Evolutionary conservation across 2,888 invertebrate genomes (phyloP), one percentile per base, ranked within the genome.

Genomic region (Tholera decimalis): DNA sequence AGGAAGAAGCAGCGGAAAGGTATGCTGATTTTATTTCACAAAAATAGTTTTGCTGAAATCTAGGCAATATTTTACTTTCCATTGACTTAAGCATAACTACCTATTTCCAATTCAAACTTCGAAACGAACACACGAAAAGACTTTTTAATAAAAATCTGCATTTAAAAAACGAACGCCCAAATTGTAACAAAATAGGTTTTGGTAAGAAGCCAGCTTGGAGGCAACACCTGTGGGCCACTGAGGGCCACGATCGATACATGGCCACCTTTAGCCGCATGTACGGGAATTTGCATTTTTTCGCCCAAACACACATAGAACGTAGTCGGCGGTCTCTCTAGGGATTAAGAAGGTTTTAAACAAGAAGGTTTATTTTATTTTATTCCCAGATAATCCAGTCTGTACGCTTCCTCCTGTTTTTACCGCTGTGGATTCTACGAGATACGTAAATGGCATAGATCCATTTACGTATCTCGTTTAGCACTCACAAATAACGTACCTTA

Each of bases 201-300:
- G 60, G 74, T 66, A 66, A 58, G 73, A 62, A 54, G 78, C 67
- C 68, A 75, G 61, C 30, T 26, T 15, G 30, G 58, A 53, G 60
- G 60, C 60, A 56, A 64, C 81, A 79, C 81, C 79, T 79, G 79
- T 71, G 64, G 59, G 60, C 72, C 20, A 28, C 28, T 44, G 71
- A 56, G 35, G 46, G 30, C 15, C 22, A 44, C 59, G 77, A 74
- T 82, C 82, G 65, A 79, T 82, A 70, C 22, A 15, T 63, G 49
- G 74, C 59, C 56, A 53, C 20, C 49, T 71, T 55, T 57, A 63
- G 22, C 66, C 64, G 24, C 49, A 67, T 73, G 61, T 67, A 58
- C 51, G 41, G 20, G 20, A 66, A 73, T 80, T 82, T 60, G 47
- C 54, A 76, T 76, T 79, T 81, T 80, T 80, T 76, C 33, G 1